These are phyloP conservation scores for Drepanosiphum platanoidis DNA, from an alignment of 2,888 invertebrate genomes.

Conservation along the genomic window DNA sequence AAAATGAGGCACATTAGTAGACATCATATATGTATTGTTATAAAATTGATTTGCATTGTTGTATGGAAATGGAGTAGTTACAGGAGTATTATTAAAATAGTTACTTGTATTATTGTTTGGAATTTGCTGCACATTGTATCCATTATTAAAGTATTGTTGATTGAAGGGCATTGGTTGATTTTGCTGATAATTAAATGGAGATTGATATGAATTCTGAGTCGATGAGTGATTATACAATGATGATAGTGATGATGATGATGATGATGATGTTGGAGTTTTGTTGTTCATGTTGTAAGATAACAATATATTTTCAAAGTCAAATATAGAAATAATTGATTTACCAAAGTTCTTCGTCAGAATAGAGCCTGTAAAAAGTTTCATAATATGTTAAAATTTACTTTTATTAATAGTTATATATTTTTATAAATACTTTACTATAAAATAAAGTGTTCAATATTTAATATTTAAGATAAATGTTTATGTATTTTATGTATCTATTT, in stretches of 20 bases:
- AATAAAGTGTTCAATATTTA: too few relatives aligned
- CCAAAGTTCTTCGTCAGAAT: background rate
- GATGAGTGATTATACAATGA: too few relatives aligned
- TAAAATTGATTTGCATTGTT: background rate
- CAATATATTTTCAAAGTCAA: background rate
- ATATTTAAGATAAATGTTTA: too few relatives aligned
- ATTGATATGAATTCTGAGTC: too few relatives aligned
- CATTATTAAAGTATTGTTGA: background rate
- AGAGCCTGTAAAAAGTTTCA: constrained; percentile 24
- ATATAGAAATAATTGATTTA: too few relatives aligned
- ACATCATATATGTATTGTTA: constrained; percentile 17
- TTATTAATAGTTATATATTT: too few relatives aligned
- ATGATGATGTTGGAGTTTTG: background rate
- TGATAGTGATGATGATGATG: too few relatives aligned
- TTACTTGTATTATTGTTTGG: background rate
- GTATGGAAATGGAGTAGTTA: background rate
- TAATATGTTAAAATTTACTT: background rate
- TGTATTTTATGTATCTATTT: too few relatives aligned
- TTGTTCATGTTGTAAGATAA: background rate
- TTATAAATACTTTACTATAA: too few relatives aligned
- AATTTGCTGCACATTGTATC: constrained; percentile 11
- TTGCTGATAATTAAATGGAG: constrained; percentile 27
- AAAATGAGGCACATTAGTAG: background rate
- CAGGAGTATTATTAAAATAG: constrained; percentile 19
- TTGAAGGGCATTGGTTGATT: background rate